Evolutionary conservation across 2,113 vertebrate species (phyloP).

Genomic region (Macroglossus sobrinus): DNA sequence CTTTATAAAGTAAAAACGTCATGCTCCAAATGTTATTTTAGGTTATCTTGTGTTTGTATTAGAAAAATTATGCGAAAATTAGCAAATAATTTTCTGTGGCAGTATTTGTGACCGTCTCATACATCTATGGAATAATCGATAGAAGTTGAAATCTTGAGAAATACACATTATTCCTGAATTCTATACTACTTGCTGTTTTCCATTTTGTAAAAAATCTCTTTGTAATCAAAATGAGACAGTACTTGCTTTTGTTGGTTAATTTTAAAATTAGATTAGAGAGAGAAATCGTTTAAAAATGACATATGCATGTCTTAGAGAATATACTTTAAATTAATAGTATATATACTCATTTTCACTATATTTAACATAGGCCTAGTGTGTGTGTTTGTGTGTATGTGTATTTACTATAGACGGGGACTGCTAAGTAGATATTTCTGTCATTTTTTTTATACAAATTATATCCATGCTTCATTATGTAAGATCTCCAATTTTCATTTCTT

Average conservation of each 20-base stretch:
- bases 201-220: not conserved
- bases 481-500: not conserved
- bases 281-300: not conserved
- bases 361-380: not conserved
- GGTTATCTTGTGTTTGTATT: not conserved
- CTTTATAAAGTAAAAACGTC: not conserved
- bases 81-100: not conserved
- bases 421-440: not conserved
- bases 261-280: not conserved
- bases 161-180: not conserved
- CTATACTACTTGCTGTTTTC: not conserved
- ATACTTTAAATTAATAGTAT: not conserved
- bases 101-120: not conserved
- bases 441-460: not conserved
- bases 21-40: not conserved
- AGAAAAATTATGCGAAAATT: not conserved
- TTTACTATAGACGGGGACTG: not conserved
- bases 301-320: not conserved
- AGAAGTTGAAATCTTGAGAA: not conserved
- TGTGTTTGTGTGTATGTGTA: too few relatives aligned
- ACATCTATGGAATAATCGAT: not conserved
- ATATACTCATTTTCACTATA: not conserved
- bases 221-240: not conserved
- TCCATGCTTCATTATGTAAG: not conserved
- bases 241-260: not conserved